These are phyloP conservation scores for Nomada goodeniana DNA, from an alignment of 2,888 invertebrate genomes.

Conservation along the genomic window DNA sequence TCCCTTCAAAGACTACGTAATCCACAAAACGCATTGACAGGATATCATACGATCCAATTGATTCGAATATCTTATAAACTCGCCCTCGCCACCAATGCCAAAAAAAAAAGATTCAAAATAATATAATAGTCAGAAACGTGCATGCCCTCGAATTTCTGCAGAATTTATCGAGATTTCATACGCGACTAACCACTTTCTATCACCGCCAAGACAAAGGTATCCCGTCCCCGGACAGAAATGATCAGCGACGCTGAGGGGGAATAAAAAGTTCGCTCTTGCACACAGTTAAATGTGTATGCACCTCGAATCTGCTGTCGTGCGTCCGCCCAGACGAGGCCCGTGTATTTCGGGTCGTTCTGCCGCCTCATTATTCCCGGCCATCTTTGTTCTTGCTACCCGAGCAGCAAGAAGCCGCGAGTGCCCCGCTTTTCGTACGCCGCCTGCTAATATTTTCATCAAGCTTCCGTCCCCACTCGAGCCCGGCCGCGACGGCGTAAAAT, in stretches of 20 bases:
- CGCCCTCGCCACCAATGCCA: background rate
- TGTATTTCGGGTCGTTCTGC: conserved; percentile 48
- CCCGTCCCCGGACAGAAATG: background rate
- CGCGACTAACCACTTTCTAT: conserved; percentile 8
- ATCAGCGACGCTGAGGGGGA: conserved; percentile 26
- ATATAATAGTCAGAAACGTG: background rate
- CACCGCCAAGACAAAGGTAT: conserved; percentile 19
- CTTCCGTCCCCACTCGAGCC: background rate
- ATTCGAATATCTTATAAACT: background rate
- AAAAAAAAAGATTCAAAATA: background rate
- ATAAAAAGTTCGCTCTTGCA: conserved; percentile 29
- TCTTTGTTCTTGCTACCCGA: conserved; percentile 56
- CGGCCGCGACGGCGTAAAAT: conserved; percentile 40
- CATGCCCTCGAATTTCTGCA: background rate
- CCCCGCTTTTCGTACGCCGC: conserved; percentile 42
- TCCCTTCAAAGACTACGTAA: conserved; percentile 3
- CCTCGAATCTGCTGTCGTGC: conserved; percentile 39
- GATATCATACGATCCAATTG: too few species aligned
- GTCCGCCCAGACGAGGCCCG: background rate
- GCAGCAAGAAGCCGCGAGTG: conserved; percentile 44
- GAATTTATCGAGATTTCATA: conserved; percentile 27
- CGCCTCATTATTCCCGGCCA: conserved; percentile 53
- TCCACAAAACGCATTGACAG: too few species aligned
- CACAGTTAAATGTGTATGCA: conserved; percentile 16
- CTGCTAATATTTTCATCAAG: conserved; percentile 61